Percentiles rank a stretch among this genome's conserved stretches.
Conservation (phyloP, 2,797 vertebrate species). For the Buceros bicornis region DNA sequence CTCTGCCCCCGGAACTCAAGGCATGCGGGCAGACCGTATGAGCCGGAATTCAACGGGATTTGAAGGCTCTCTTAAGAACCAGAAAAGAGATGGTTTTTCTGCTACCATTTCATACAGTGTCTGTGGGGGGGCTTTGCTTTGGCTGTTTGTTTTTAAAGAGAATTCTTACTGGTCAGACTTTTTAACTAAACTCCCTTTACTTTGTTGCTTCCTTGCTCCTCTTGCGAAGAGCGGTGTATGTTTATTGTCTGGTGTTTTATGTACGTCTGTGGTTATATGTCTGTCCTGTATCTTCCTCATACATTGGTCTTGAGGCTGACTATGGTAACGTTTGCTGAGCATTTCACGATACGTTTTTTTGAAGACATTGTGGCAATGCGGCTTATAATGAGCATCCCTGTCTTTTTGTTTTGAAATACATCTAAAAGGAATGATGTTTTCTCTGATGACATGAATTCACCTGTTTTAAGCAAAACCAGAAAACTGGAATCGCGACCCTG, state of each 20-base stretch:
- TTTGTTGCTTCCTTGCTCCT: background rate
- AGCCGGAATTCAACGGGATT: background rate
- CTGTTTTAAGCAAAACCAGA: background rate
- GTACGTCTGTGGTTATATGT: background rate
- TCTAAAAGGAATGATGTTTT: background rate
- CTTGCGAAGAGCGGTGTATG: background rate
- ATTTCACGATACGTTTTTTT: background rate
- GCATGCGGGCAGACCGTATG: background rate
- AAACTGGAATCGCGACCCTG: background rate
- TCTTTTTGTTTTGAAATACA: background rate
- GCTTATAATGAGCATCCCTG: background rate
- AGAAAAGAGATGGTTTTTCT: background rate
- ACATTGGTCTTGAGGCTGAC: background rate
- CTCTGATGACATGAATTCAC: background rate
- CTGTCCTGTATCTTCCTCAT: background rate
- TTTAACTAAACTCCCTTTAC: background rate
- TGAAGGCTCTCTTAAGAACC: background rate
- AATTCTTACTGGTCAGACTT: background rate
- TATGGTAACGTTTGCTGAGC: background rate
- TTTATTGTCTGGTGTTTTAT: background rate
- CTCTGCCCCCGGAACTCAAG: background rate
- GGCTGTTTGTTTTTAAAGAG: background rate
- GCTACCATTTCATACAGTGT: background rate
- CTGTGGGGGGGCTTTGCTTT: background rate
- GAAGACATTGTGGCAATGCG: background rate